Evolutionary conservation across 1,140 invertebrate species (phyloP).

Genomic region (Drosophila setifemur): DNA sequence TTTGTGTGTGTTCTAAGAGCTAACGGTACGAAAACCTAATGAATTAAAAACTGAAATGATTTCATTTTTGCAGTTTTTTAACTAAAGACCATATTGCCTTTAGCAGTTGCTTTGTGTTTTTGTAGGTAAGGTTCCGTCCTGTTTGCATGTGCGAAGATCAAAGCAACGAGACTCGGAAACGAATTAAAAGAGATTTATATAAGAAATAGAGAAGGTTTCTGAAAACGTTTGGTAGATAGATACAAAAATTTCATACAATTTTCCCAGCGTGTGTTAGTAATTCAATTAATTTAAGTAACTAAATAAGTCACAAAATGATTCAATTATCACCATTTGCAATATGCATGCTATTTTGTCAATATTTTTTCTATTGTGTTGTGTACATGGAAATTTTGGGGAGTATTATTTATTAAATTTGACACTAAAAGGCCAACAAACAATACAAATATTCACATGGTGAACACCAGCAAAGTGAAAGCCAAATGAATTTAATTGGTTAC

Average conservation of each 20-base stretch:
- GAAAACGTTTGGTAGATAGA: too few relatives aligned
- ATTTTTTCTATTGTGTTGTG: too few relatives aligned
- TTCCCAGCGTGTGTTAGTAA: too few relatives aligned
- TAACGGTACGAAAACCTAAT: conserved; percentile 27
- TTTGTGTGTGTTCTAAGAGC: conserved; percentile 2
- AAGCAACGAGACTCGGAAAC: conserved; percentile 16
- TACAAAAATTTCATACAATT: too few relatives aligned
- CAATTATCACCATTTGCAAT: too few relatives aligned
- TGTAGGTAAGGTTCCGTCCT: neutral
- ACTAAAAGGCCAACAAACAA: conserved; percentile 17
- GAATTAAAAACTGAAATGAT: conserved; percentile 60
- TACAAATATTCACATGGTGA: conserved; percentile 2
- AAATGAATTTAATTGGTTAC: neutral
- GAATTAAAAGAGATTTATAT: neutral
- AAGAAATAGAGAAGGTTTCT: neutral
- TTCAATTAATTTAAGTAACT: too few relatives aligned
- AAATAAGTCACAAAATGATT: too few relatives aligned
- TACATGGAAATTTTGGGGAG: too few relatives aligned
- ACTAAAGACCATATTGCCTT: conserved; percentile 35
- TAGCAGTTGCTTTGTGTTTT: conserved; percentile 26
- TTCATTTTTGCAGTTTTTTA: conserved; percentile 37
- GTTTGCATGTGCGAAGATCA: conserved; percentile 22
- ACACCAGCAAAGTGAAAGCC: neutral
- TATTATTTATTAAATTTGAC: too few relatives aligned
- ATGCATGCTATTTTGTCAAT: too few relatives aligned